phyloP scores from a whole-genome alignment of 2,113 vertebrate species.

The Leucopternis melanops region DNA sequence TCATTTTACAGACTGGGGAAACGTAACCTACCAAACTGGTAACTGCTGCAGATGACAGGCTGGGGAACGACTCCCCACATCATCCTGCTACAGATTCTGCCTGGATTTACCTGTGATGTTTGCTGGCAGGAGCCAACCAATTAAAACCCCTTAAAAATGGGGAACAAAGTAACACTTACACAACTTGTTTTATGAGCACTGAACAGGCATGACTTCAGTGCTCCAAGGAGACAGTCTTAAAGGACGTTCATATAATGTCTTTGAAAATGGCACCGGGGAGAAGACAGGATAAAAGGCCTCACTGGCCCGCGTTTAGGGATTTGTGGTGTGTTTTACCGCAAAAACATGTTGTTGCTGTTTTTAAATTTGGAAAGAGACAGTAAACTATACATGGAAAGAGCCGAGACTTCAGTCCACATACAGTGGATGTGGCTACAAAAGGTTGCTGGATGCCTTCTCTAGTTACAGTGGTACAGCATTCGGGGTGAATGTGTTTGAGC shows the following conservation, averaged over 20 bases:
- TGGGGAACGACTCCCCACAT: neutral
- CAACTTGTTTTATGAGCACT: neutral
- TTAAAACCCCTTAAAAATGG: neutral
- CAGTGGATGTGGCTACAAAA: neutral
- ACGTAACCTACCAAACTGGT: fast-evolving
- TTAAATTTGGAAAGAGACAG: neutral
- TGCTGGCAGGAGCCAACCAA: no score
- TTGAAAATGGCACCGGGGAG: neutral
- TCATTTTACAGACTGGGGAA: neutral
- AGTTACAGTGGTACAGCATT: neutral
- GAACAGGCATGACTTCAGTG: neutral
- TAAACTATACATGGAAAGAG: neutral
- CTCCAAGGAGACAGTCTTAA: neutral
- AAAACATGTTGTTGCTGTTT: neutral
- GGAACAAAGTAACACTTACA: neutral
- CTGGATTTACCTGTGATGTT: neutral
- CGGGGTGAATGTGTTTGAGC: neutral
- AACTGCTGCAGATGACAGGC: neutral
- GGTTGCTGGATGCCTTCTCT: neutral
- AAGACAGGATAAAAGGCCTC: neutral
- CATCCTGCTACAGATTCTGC: neutral
- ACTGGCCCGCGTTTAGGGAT: neutral
- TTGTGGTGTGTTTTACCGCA: neutral
- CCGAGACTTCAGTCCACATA: neutral
- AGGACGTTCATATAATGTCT: fast-evolving